A percentile compares a stretch with the other conserved stretches of the same genome.
Evolutionary conservation across 1,140 invertebrate species (phyloP).

Genomic region (Amyelois transitella): DNA sequence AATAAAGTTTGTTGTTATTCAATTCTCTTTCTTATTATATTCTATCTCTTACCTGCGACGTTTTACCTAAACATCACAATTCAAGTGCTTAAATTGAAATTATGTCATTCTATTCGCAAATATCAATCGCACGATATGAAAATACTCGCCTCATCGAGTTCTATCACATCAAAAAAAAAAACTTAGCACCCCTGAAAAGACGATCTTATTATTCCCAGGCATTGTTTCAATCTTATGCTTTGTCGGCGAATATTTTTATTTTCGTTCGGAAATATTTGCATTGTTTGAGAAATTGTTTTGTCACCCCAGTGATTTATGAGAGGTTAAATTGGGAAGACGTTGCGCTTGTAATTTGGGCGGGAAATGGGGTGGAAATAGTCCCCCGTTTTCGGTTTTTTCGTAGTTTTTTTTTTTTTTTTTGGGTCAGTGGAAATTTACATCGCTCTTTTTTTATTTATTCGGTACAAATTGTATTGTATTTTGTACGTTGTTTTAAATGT

Average conservation of each 20-base stretch:
- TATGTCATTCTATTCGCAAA: not conserved
- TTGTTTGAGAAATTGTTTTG: conserved; percentile 1
- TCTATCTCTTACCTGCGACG: too few relatives aligned
- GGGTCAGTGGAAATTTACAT: too few relatives aligned
- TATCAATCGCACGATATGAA: not conserved
- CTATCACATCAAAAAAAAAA: not conserved
- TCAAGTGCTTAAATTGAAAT: too few relatives aligned
- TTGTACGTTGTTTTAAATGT: too few relatives aligned
- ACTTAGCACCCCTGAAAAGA: not conserved
- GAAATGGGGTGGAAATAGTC: not conserved
- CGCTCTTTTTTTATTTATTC: too few relatives aligned
- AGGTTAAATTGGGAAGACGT: conserved; percentile 1
- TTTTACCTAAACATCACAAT: too few relatives aligned
- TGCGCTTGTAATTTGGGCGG: not conserved
- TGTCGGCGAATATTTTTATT: conserved; percentile 6
- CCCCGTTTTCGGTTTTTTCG: too few relatives aligned
- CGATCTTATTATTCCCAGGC: conserved; percentile 2
- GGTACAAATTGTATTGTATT: too few relatives aligned
- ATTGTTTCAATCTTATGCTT: conserved; percentile 5
- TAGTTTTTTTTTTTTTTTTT: too few relatives aligned
- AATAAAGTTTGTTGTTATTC: too few relatives aligned
- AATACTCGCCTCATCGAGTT: not conserved
- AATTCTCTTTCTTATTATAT: too few relatives aligned
- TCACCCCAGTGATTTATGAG: not conserved
- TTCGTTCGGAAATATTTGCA: conserved; percentile 3